Evolutionary conservation across 2,113 vertebrate genomes (phyloP), one percentile per base, ranked within the genome.

Genomic region (Hystrix cristata): DNA sequence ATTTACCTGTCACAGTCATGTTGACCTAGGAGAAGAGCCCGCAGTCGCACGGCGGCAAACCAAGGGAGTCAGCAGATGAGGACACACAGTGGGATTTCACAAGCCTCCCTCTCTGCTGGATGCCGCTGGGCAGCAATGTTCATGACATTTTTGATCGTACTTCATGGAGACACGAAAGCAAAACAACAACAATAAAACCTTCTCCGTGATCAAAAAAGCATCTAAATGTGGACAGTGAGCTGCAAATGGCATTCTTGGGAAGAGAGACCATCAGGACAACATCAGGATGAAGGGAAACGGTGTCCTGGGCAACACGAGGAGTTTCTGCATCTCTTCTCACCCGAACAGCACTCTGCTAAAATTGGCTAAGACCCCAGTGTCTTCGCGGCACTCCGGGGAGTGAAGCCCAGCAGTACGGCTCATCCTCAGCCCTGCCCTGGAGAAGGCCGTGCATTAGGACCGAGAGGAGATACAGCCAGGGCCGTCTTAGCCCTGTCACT

Each of bases 401-500:
- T 15, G 7, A 3, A 34, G 25, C 9, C 64, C 55, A 38, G 21
- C 15, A 51, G 34, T 3, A 19, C 34, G 31, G 34, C 0, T 38
- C 48, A 7, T 16, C 18, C 55, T 93, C 57, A 76, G 31, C 9
- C 19, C 15, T 27, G 31, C 51, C 67, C 15, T 67, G 38, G 15
- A 2, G 31, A 69, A 84, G 14, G 15, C 7, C 62, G 29, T 2
- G 0, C 34, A 23, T 64, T 69, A 62, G 64, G 15, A 34, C 34
- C 23, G 25, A 78, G 3, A 76, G 18, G 38, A 88, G 23, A 86
- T 10, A 25, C 62, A 4, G 46, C 71, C 80, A 7, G 12, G 80
- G 62, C 43, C 64, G 67, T 92, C 87, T 92, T 94, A 83, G 93
- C 19, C 79, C n/a, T 81, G 7, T 72, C 21, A 12, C 34, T 53